Conservation (phyloP, 2,797 vertebrate genomes). For the Enteromius afrohamiltoni region DNA sequence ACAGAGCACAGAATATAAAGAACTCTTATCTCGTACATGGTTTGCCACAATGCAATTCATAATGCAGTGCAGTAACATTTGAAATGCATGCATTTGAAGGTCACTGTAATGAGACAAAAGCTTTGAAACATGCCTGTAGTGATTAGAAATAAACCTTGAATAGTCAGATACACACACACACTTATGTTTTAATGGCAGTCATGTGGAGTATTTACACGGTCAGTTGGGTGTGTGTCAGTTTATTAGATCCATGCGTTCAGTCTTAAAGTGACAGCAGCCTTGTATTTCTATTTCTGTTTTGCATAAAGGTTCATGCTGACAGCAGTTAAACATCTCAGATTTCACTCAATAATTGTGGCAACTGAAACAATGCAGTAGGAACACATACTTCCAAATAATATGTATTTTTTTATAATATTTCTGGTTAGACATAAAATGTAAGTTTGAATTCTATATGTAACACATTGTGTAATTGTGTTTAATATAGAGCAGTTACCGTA, state of each 20-base stretch:
- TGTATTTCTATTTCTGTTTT: not conserved
- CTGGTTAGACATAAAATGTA: not conserved
- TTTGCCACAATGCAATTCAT: not conserved
- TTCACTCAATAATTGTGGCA: not conserved
- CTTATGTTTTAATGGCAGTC: not conserved
- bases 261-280: not conserved
- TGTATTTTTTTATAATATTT: not conserved
- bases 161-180: not conserved
- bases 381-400: not conserved
- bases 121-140: not conserved
- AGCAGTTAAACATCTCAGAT: not conserved
- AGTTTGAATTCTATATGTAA: not conserved
- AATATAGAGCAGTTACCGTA: not conserved
- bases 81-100: not conserved
- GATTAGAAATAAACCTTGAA: not conserved
- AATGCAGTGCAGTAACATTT: not conserved
- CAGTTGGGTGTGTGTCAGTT: not conserved
- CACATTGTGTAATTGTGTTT: not conserved
- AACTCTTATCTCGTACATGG: not conserved
- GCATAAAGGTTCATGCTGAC: not conserved
- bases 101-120: not conserved
- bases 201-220: not conserved
- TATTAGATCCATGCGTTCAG: not conserved
- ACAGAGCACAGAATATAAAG: slow-evolving; percentile 11
- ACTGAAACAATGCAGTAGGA: not conserved